These are phyloP conservation scores for Leptopilina myrica DNA, from an alignment of 2,888 invertebrate species.

Conservation along the genomic window DNA sequence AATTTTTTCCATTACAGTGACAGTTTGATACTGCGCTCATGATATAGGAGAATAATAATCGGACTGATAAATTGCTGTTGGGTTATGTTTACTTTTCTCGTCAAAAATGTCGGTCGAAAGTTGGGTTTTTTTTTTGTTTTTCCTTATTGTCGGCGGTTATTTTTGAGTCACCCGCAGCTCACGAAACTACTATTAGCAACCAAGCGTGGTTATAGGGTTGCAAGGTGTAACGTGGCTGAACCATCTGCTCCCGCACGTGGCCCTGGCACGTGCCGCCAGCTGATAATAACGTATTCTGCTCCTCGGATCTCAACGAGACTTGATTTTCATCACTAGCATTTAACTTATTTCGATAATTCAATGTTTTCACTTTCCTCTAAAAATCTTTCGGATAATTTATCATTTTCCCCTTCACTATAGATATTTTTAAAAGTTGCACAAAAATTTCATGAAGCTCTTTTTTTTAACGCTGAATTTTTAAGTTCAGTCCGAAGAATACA, in stretches of 20 bases:
- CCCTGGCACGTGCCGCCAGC: constrained; percentile 72
- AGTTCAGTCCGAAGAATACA: too few relatives aligned
- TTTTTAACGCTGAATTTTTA: too few relatives aligned
- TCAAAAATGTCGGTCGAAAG: constrained; percentile 1
- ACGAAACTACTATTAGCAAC: constrained; percentile 64
- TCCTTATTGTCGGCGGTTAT: constrained; percentile 45
- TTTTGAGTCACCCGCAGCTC: constrained; percentile 62
- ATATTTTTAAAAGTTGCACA: too few relatives aligned
- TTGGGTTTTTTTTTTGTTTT: not conserved
- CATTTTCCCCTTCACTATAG: too few relatives aligned
- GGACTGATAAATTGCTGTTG: not conserved
- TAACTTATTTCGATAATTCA: constrained; percentile 6
- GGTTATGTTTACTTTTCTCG: not conserved
- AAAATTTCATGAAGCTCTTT: too few relatives aligned
- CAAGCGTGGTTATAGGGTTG: constrained; percentile 62
- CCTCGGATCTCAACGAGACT: constrained; percentile 57
- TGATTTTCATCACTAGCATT: constrained; percentile 55
- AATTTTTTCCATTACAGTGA: too few relatives aligned
- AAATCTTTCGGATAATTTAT: too few relatives aligned
- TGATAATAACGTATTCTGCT: constrained; percentile 70
- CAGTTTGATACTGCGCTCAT: not conserved
- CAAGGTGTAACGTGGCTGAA: constrained; percentile 72
- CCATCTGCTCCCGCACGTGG: constrained; percentile 74
- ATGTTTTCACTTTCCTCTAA: too few relatives aligned
- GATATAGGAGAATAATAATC: too few relatives aligned